These are phyloP conservation scores for Ophonus ardosiacus DNA, from an alignment of 2,888 invertebrate genomes.

Conservation along the genomic window DNA sequence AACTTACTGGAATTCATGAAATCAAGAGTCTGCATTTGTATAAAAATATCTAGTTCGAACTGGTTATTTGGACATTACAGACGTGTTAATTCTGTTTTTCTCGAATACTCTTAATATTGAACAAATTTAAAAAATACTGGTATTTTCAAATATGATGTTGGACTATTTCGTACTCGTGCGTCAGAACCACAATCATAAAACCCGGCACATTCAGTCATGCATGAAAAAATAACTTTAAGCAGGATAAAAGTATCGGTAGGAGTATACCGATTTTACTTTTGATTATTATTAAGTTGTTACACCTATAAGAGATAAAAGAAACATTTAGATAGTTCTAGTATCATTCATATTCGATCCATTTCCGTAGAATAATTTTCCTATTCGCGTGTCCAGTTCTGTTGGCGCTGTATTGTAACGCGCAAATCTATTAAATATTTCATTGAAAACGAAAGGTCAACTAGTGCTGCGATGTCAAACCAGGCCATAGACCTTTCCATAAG, in stretches of 20 bases:
- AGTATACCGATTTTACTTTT: not conserved
- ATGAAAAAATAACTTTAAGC: too few species aligned
- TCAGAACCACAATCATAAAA: too few species aligned
- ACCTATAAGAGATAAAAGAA: not conserved
- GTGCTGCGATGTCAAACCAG: conserved; percentile 57
- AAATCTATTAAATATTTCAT: conserved; percentile 56
- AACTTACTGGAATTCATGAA: not conserved
- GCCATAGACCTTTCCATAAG: conserved; percentile 61
- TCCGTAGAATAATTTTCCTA: not conserved
- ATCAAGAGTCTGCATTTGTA: not conserved
- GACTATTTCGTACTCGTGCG: too few species aligned
- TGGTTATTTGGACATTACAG: not conserved
- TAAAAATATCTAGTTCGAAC: not conserved
- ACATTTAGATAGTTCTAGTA: not conserved
- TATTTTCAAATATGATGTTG: too few species aligned
- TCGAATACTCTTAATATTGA: too few species aligned
- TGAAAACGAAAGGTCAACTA: conserved; percentile 58
- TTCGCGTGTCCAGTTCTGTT: conserved; percentile 10
- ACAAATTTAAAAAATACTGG: too few species aligned
- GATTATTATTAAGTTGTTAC: too few species aligned
- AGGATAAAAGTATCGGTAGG: too few species aligned
- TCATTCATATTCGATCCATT: not conserved
- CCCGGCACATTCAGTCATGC: too few species aligned
- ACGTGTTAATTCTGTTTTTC: too few species aligned
- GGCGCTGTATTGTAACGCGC: conserved; percentile 8